phyloP scores from a whole-genome alignment of 2,113 vertebrate genomes.

The Caretta caretta region DNA sequence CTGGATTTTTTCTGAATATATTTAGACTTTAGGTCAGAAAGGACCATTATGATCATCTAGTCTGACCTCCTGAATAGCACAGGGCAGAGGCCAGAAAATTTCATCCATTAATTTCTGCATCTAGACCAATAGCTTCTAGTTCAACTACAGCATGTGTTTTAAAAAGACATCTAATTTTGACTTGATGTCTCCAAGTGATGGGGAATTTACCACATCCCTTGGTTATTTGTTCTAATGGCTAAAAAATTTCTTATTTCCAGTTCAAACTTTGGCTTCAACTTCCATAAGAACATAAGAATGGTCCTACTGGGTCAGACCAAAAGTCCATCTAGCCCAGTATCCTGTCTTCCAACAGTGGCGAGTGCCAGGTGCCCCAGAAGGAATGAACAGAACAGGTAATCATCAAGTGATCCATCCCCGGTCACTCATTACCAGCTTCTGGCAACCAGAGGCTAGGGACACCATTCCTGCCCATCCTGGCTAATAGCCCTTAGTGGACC shows the following conservation, averaged over 20 bases:
- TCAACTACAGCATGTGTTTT: not conserved
- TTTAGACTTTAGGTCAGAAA: not conserved
- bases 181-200: not conserved
- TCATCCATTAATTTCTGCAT: not conserved
- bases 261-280: constrained; percentile 5
- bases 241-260: not conserved
- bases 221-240: not conserved
- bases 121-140: not conserved
- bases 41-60: not conserved
- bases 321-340: no score
- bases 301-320: no score
- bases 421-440: no score
- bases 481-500: no score
- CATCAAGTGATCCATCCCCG: no score
- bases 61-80: not conserved
- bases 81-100: not conserved
- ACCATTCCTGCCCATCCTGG: no score
- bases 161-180: not conserved
- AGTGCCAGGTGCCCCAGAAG: no score
- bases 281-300: not conserved
- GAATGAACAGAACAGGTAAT: no score
- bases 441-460: no score
- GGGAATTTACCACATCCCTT: not conserved
- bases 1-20: not conserved
- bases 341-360: no score